phyloP scores from a whole-genome alignment of 1,140 invertebrate species.

The Diorhabda sublineata region DNA sequence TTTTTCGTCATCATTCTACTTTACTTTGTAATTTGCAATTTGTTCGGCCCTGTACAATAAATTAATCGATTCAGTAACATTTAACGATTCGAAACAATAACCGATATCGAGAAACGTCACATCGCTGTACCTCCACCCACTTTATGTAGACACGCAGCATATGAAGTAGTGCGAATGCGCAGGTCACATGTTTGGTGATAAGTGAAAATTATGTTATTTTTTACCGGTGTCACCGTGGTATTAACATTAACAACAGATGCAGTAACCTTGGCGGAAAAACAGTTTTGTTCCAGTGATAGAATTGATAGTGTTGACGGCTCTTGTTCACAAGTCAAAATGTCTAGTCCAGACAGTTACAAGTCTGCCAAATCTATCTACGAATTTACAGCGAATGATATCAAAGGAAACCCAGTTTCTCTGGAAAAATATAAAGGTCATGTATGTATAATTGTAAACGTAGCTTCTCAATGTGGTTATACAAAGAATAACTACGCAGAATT shows the following conservation, averaged over 20 bases:
- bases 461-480: constrained; percentile 79
- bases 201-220: too few relatives aligned
- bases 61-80: too few relatives aligned
- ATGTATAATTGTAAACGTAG: constrained; percentile 78
- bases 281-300: neutral
- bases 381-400: constrained; percentile 68
- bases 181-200: too few relatives aligned
- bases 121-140: too few relatives aligned
- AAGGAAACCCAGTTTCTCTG: constrained; percentile 66
- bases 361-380: constrained; percentile 67
- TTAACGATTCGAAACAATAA: too few relatives aligned
- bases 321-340: neutral
- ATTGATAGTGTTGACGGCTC: neutral
- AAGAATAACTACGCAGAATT: constrained; percentile 73
- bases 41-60: too few relatives aligned
- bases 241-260: neutral
- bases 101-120: too few relatives aligned
- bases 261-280: neutral
- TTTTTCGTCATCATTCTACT: too few relatives aligned
- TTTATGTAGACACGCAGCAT: too few relatives aligned
- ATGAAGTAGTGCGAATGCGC: too few relatives aligned
- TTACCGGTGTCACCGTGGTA: neutral
- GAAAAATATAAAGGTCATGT: constrained; percentile 69
- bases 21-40: too few relatives aligned
- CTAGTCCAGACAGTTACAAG: constrained; percentile 49